Conservation (phyloP, 2,797 vertebrate genomes). For the Xerus rutilus region DNA sequence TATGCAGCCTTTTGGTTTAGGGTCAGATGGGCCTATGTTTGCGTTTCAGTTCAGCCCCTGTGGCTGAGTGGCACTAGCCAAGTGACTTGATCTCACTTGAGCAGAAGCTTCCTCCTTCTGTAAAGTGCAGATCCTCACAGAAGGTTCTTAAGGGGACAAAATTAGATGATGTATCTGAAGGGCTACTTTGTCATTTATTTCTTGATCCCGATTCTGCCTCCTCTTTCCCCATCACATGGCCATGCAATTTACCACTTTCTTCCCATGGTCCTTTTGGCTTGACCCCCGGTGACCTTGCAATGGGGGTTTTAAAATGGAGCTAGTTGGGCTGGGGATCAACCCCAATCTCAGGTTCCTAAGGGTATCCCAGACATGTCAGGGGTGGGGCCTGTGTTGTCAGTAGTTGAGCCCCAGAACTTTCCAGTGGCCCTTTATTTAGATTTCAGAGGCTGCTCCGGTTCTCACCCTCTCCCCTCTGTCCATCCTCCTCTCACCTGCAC, state of each 20-base stretch:
- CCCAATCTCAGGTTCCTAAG: background rate
- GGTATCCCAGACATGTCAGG: background rate
- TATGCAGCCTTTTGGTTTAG: background rate
- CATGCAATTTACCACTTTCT: background rate
- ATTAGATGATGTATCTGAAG: background rate
- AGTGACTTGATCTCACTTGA: background rate
- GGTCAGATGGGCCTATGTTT: background rate
- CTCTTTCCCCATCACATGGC: background rate
- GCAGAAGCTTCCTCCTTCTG: background rate
- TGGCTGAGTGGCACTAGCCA: background rate
- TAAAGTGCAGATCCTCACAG: background rate
- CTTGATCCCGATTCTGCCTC: conserved; percentile 32
- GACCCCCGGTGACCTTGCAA: background rate
- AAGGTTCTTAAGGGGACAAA: background rate
- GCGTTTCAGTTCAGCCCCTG: background rate
- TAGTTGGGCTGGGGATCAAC: background rate
- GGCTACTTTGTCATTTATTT: background rate
- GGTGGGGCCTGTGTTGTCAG: background rate
- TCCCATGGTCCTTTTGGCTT: background rate
- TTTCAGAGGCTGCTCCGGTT: background rate
- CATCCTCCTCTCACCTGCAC: background rate
- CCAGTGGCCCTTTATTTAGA: background rate
- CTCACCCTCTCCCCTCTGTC: accelerated
- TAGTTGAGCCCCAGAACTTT: background rate
- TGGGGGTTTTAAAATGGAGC: background rate